A percentile compares a stretch with the other conserved stretches of the same genome.
Evolutionary conservation across 1,140 invertebrate genomes (phyloP).

Genomic region (Listronotus bonariensis): DNA sequence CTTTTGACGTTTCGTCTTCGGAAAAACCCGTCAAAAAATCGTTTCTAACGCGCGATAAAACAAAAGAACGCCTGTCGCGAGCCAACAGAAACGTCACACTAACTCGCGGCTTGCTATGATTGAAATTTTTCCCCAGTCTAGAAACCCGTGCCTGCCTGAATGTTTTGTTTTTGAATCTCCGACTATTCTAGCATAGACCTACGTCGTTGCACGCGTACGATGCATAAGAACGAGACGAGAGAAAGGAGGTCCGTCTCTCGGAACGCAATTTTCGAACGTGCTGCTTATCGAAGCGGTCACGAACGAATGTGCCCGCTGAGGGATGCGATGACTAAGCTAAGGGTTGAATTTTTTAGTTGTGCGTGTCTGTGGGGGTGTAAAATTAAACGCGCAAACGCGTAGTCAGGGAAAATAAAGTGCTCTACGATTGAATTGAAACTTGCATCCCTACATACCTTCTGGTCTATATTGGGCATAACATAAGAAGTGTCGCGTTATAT

Average conservation of each 20-base stretch:
- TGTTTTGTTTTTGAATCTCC: constrained; percentile 12
- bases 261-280: constrained; percentile 2
- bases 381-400: constrained; percentile 12
- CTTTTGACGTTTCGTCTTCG: background rate
- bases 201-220: background rate
- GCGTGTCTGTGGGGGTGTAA: constrained; percentile 14
- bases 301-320: background rate
- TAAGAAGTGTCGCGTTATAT: no score
- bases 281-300: background rate
- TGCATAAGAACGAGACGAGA: background rate
- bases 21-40: background rate
- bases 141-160: constrained; percentile 9
- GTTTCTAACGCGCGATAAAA: background rate
- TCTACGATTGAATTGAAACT: no score
- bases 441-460: no score
- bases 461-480: no score
- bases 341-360: constrained; percentile 7
- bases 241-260: background rate
- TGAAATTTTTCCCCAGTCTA: constrained; percentile 25
- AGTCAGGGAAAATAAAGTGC: background rate
- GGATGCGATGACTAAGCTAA: constrained; percentile 18
- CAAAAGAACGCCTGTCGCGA: constrained; percentile 5
- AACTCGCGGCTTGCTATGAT: constrained; percentile 13
- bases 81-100: constrained; percentile 18
- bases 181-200: background rate